These are phyloP conservation scores for Oligia strigilis DNA, from an alignment of 2,888 invertebrate genomes.

Conservation along the genomic window DNA sequence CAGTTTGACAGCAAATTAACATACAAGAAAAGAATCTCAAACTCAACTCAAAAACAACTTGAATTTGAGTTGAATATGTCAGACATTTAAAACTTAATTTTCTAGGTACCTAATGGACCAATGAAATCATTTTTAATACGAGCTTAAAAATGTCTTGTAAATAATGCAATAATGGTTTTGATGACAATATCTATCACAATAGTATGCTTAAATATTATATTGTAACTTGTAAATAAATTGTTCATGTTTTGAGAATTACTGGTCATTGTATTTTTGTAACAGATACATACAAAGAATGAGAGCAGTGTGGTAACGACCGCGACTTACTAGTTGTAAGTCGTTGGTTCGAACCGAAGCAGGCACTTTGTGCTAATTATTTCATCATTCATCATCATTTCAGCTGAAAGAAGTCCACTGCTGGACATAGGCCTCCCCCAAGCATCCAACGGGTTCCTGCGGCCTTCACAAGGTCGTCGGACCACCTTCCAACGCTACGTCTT, in stretches of 20 bases:
- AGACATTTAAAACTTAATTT: conserved; percentile 59
- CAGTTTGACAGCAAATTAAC: conserved; percentile 7
- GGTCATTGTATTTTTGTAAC: background rate
- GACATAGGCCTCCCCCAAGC: no score
- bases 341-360: no score
- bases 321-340: no score
- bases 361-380: no score
- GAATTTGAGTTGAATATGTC: conserved; percentile 28
- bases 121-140: conserved; percentile 61
- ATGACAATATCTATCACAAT: conserved; percentile 66
- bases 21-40: conserved; percentile 11
- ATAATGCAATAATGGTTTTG: conserved; percentile 56
- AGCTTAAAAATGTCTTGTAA: conserved; percentile 67
- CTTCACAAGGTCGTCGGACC: no score
- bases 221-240: conserved; percentile 42
- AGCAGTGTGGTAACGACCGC: no score
- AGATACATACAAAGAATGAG: background rate
- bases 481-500: no score
- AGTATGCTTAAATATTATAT: conserved; percentile 41
- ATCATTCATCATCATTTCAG: no score
- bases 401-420: no score
- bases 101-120: conserved; percentile 72
- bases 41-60: background rate
- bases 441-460: no score
- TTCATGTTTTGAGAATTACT: conserved; percentile 22